Evolutionary conservation across 2,113 vertebrate genomes (phyloP), one percentile per base, ranked within the genome.

Genomic region (Poeciliopsis turrubarensis): DNA sequence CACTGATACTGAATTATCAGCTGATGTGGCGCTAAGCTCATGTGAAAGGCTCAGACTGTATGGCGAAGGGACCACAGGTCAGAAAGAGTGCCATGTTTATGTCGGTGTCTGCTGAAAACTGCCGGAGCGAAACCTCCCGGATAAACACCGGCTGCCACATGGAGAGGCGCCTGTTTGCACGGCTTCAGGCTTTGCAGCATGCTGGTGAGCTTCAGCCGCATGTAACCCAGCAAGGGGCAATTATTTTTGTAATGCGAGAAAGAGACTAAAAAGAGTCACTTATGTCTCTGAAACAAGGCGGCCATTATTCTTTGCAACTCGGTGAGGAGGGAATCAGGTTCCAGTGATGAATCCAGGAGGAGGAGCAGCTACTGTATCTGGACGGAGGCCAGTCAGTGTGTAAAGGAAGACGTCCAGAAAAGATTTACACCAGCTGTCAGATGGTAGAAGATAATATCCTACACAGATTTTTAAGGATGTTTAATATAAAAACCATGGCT

Each of bases 81-180:
- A 86, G 73, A 82, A 62, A 80, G 60, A 60, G 70, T 65, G 81
- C 75, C 82, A 41, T 89, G 86, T 86, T 77, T 80, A 32, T 81
- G 80, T 81, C 88, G 73, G 60, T 32, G 75, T 85, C 83, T 82
- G 85, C 69, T 85, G 77, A 87, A 78, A 87, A 64, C 76, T 26
- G 15, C 57, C 71, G 29, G 27, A 73, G 74, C 70, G 62, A 57
- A 91, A 83, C 84, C 29, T 76, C 54, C 4, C 70, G 30, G 68
- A 70, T 80, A 88, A 88, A 89, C 15, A 31, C 73, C 5, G 61
- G 34, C 82, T 68, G 51, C 25, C 69, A n/a, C 72, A 60, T 25
- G 80, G 65, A 22, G 61, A 85, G 67, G 73, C 78, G 75, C 79
- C 71, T 65, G 79, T 70, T 75, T 71, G 44, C 60, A 17, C 22